Evolutionary conservation across 2,888 invertebrate genomes (phyloP).

Genomic region (Mesorhabditis sp.): DNA sequence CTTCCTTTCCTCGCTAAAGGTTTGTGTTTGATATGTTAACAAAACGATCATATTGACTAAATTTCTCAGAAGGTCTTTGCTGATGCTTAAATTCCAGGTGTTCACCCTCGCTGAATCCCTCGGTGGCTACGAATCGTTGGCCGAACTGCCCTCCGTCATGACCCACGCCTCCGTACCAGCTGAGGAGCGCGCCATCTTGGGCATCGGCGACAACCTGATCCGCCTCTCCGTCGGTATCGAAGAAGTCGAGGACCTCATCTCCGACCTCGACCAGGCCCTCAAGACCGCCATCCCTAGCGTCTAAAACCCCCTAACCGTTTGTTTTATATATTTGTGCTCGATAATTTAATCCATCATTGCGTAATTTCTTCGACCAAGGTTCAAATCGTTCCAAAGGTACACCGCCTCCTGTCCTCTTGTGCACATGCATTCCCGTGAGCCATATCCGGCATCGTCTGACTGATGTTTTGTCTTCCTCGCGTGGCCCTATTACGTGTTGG

Average conservation of each 20-base stretch:
- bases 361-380: too few relatives aligned
- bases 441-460: too few relatives aligned
- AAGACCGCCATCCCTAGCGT: slow-evolving; percentile 57
- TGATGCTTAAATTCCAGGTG: slow-evolving; percentile 58
- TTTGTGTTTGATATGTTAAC: slow-evolving; percentile 16
- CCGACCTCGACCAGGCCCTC: slow-evolving; percentile 79
- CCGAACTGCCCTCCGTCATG: slow-evolving; percentile 86
- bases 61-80: too few relatives aligned
- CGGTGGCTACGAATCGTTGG: slow-evolving; percentile 89
- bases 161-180: slow-evolving; percentile 86
- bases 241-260: slow-evolving; percentile 77
- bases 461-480: too few relatives aligned
- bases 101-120: slow-evolving; percentile 87
- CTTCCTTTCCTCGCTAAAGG: slow-evolving; percentile 73
- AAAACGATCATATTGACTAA: background rate
- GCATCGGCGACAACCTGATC: slow-evolving; percentile 79
- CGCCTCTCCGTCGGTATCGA: slow-evolving; percentile 86
- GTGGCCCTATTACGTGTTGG: too few relatives aligned
- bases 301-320: too few relatives aligned
- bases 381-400: too few relatives aligned
- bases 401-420: too few relatives aligned
- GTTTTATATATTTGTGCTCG: too few relatives aligned
- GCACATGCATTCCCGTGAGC: too few relatives aligned
- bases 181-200: slow-evolving; percentile 71
- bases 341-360: too few relatives aligned